Evolutionary conservation across 2,888 invertebrate genomes (phyloP), one percentile per base, ranked within the genome.

Genomic region (Siphlonurus alternatus): DNA sequence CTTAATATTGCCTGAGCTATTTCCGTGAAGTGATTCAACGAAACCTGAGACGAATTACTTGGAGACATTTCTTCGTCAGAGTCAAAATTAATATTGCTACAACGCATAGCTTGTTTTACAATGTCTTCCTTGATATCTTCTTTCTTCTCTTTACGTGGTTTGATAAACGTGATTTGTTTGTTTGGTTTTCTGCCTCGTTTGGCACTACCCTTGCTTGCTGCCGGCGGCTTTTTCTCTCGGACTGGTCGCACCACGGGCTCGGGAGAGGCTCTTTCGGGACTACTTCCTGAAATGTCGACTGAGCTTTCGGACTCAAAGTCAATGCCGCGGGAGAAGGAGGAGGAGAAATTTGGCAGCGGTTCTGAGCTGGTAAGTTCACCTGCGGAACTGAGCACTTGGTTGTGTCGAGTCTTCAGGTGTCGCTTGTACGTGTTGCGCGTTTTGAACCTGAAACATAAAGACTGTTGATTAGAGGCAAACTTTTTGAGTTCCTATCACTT

Each of bases 381-480:
- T 10, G 75, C 74, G 5, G 79, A 79, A 2, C 80, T 81, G 24
- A 82, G 72, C 23, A 81, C 76, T 71, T 81, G 81, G 3, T 79
- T 79, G 67, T 82, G 82, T 1, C 80, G 73, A 2, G 81, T 81
- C 69, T 79, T 79, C 65, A 82, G 72, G 69, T 82, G 82, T 1
- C 82, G 76, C 69, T 82, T 82, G 71, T 81, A 82, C 1, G 82
- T 81, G 70, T 82, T 82, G 25, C 82, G 74, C 0, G 82, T 82
- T 72, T 82, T 82, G 69, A 82, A 82, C 69, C 80, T 78, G 66
- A 10, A 63, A 67, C 20, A 15, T 64, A 20, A 54, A 51, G 2
- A 25, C 10, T 59, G 18, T 3, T 22, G 51, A 38, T 18, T 7
- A 1, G 15, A 20, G 23, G 19, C n/a, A 1, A 10, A n/a, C n/a